These are phyloP conservation scores for Regulus satrapa DNA, from an alignment of 2,113 vertebrate genomes.

Conservation along the genomic window DNA sequence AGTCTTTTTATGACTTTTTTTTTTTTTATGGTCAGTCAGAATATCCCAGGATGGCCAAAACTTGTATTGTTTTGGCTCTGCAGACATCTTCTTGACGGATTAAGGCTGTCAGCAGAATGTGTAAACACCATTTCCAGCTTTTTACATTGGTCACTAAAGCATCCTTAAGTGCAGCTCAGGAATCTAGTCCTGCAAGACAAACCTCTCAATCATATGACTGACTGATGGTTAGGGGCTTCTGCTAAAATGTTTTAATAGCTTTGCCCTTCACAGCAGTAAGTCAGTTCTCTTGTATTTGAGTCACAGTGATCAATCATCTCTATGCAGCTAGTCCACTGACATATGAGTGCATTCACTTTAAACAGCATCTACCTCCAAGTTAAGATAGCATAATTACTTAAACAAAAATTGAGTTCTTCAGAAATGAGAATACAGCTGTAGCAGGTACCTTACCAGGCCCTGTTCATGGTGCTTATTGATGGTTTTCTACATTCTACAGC, in stretches of 20 bases:
- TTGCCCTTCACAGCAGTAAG: background rate
- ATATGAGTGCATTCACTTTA: background rate
- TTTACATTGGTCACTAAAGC: background rate
- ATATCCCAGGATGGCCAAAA: background rate
- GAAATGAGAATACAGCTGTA: background rate
- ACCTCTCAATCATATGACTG: background rate
- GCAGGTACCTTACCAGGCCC: background rate
- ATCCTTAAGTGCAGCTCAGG: background rate
- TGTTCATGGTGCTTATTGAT: background rate
- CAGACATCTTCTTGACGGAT: background rate
- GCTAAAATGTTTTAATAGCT: background rate
- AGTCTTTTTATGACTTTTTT: background rate
- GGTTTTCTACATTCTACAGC: background rate
- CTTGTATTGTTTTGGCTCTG: background rate
- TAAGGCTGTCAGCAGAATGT: background rate
- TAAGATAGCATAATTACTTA: background rate
- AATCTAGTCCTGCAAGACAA: background rate
- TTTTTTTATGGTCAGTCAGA: background rate
- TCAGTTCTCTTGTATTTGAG: background rate
- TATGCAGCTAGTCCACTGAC: background rate
- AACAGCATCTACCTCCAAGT: background rate
- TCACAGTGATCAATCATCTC: background rate
- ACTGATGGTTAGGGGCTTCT: background rate
- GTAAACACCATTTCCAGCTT: background rate
- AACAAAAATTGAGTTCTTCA: background rate